Evolutionary conservation across 1,140 invertebrate species (phyloP), one percentile per base, ranked within the genome.

Genomic region (Tigriopus japonicus): DNA sequence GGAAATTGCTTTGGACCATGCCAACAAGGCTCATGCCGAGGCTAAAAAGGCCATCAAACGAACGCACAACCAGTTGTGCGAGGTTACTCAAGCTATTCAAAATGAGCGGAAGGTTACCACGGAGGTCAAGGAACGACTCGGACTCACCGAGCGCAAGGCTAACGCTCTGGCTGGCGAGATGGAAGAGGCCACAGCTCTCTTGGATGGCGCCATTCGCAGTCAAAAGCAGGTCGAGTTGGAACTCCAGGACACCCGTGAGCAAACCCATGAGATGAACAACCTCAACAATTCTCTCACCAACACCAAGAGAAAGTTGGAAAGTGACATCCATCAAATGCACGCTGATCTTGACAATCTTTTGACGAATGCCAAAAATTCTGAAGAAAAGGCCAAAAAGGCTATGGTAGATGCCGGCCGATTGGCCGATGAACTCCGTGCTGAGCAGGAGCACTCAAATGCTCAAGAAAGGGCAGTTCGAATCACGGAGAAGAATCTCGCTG

Each of bases 251-350:
- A 86, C 92, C 68, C 89, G 94, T 73, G 94, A 98, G 76, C 87
- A 95, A 70, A 81, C 96, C 68, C 95, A 95, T 73, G 95, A 99
- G 74, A 77, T 98, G 53, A 81, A 84, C 65, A 87, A 90, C 63
- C 84, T 91, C 73, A 91, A 87, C 69, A 85, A 87, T 63, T 91
- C 89, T 68, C 81, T 95, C 66, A 84, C 85, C 45, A 84, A 88
- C 66, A 87, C 90, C 75, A 98, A 98, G 85, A 89, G 92, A 78
- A 98, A 99, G 81, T 79, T 98, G 68, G 95, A 98, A 74, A 84
- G 85, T 65, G 94, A 98, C 77, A 79, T 98, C 69, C 86, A 92
- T 42, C 64, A 65, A 43, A 66, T 68, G 5, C 58, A 60, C 19
- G 58, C 58, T 6, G 58, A 60, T 21, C n/a, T 60, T 5, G 58